phyloP scores from a whole-genome alignment of 2,113 vertebrate genomes.

The Pseudolaguvia tuberculata region DNA sequence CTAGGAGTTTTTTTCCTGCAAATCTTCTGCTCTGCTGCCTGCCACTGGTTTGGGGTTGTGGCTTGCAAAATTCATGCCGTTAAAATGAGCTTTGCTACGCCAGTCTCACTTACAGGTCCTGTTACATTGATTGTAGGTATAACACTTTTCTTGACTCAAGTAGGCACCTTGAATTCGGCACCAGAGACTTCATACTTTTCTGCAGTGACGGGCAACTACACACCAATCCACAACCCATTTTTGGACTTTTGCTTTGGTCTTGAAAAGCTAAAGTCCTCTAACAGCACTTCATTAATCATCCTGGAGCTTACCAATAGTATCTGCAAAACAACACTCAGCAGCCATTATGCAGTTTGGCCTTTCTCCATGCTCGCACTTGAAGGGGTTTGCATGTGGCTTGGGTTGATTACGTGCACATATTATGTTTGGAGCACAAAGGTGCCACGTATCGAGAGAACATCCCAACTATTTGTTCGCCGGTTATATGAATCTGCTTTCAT shows the following conservation, averaged over 20 bases:
- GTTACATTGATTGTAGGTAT: constrained; percentile 62
- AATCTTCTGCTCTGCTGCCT: constrained; percentile 67
- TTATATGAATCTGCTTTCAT: constrained; percentile 76
- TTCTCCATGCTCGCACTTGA: constrained; percentile 65
- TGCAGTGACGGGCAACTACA: neutral
- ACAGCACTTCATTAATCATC: constrained; percentile 54
- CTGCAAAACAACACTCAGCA: constrained; percentile 66
- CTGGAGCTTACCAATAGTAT: constrained; percentile 69
- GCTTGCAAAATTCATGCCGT: constrained; percentile 74
- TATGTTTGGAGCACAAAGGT: constrained; percentile 72
- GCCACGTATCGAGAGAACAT: constrained; percentile 73
- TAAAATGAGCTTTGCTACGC: constrained; percentile 67
- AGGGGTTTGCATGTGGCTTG: constrained; percentile 71
- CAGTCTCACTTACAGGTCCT: constrained; percentile 62
- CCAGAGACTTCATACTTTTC: fast-evolving
- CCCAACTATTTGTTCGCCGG: constrained; percentile 72
- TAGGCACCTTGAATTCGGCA: neutral
- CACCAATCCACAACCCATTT: constrained; percentile 24
- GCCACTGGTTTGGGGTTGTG: constrained; percentile 76
- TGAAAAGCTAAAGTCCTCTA: constrained; percentile 7
- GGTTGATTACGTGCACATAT: constrained; percentile 64
- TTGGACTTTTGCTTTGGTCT: constrained; percentile 58
- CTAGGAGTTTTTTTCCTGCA: constrained; percentile 66
- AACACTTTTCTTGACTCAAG: constrained; percentile 59
- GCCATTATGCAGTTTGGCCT: constrained; percentile 62